Evolutionary conservation across 2,888 invertebrate species (phyloP).

Genomic region (Slavum lentiscoides): DNA sequence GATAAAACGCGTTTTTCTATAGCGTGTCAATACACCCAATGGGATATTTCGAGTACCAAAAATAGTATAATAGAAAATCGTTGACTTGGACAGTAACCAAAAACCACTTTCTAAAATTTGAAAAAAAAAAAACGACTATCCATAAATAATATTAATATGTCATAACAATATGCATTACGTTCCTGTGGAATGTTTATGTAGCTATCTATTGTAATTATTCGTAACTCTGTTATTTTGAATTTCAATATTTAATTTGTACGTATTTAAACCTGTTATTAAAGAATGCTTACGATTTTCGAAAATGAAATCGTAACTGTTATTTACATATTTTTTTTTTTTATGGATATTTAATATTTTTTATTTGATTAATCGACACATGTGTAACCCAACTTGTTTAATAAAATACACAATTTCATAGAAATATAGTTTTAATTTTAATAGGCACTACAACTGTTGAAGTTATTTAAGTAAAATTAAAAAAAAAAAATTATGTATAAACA

Average conservation of each 20-base stretch:
- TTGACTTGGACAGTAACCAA: constrained; percentile 22
- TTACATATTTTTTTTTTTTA: too few species aligned
- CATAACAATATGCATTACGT: not conserved
- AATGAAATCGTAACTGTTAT: too few species aligned
- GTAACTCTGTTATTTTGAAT: not conserved
- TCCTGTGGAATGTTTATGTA: not conserved
- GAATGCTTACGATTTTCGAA: too few species aligned
- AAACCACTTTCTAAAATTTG: constrained; percentile 43
- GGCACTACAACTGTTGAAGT: too few species aligned
- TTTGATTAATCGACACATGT: too few species aligned
- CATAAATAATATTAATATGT: not conserved
- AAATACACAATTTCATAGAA: too few species aligned
- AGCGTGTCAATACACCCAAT: not conserved
- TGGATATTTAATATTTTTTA: too few species aligned
- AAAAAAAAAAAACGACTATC: not conserved
- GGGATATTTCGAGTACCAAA: not conserved
- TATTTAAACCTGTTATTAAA: not conserved
- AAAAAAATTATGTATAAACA: too few species aligned
- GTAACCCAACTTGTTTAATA: too few species aligned
- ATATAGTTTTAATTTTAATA: too few species aligned
- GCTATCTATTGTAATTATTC: not conserved
- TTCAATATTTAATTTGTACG: not conserved
- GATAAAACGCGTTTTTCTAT: not conserved
- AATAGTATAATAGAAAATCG: constrained; percentile 14
- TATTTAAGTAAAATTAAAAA: too few species aligned